Evolutionary conservation across 2,113 vertebrate species (phyloP), one percentile per base, ranked within the genome.

Genomic region (Carassius carassius): DNA sequence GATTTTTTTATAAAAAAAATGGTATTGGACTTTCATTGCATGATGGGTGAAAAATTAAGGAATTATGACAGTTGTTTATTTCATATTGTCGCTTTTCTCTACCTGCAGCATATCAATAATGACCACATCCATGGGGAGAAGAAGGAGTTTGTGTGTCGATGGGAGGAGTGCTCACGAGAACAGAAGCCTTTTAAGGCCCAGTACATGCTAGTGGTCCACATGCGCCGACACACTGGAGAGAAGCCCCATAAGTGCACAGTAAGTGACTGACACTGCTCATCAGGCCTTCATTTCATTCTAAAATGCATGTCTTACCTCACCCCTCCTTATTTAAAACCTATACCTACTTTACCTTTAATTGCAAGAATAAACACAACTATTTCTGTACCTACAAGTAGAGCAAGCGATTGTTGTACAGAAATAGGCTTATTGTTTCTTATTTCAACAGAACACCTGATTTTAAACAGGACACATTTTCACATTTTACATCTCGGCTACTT

Each of bases 121-220:
- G 98, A 99, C 84, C 98, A 99, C 93, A 99, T 99, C 93, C 98
- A 99, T 0, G 98, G 98, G 19, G 98, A 99, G 92, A 99, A 98
- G 95, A 99, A 99, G 93, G 98, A 99, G 94, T 99, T 99, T 41
- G 97, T 99, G 69, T 99, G 98, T 89, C 98, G 96, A 89, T 99
- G 98, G 98, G 96, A 96, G 83, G 97, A 98, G 90, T 99, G 98
- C 90, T 97, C 97, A 0, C 91, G 98, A 58, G 98, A 99, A 88
- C 97, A 98, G 95, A 99, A 99, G 90, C 98, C 98, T 51, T 99
- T 99, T 92, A 99, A 99, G 92, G 98, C 98, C 0, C 98, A 99
- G 94, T 99, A 99, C 88, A 99, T 99, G 98, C 88, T 99, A 91
- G 98, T 99, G 87, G 98, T 99, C 82, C 98, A 99, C 92, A 99